Conservation (phyloP, 2,888 invertebrate species). For the Tachina fera region DNA sequence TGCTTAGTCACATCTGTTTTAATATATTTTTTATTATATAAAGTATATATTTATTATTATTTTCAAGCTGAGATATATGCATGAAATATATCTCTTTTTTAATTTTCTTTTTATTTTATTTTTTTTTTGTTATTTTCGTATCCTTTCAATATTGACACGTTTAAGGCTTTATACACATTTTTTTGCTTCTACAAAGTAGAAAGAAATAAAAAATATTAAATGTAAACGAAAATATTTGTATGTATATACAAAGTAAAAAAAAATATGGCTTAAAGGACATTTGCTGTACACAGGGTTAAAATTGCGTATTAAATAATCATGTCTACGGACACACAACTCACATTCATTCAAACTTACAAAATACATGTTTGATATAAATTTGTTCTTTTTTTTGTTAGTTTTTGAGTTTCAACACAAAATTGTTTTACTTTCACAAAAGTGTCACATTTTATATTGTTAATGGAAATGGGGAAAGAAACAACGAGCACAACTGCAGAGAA, state of each 20-base stretch:
- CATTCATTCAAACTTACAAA: neutral
- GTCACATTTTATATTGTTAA: conserved; percentile 55
- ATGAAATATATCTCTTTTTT: neutral
- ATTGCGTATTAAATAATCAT: conserved; percentile 20
- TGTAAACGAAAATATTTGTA: conserved; percentile 61
- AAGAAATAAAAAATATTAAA: conserved; percentile 48
- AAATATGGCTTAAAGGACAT: conserved; percentile 38
- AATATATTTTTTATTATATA: too few species aligned
- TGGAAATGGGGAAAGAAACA: conserved; percentile 43
- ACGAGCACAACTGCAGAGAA: conserved; percentile 30
- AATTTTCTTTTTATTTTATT: too few species aligned
- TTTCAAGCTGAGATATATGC: conserved; percentile 7
- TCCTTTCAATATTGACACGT: conserved; percentile 17
- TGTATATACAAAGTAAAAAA: neutral
- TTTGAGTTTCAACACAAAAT: conserved; percentile 39
- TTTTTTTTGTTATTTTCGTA: neutral
- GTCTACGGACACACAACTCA: neutral
- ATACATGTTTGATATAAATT: neutral
- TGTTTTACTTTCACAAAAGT: conserved; percentile 56
- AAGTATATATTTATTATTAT: neutral
- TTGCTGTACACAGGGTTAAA: conserved; percentile 36
- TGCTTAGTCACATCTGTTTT: too few species aligned
- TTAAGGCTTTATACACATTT: conserved; percentile 17
- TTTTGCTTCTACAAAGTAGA: conserved; percentile 75
- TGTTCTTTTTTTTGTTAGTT: conserved; percentile 29